Evolutionary conservation across 2,113 vertebrate genomes (phyloP).

Genomic region (Corvus hawaiiensis): DNA sequence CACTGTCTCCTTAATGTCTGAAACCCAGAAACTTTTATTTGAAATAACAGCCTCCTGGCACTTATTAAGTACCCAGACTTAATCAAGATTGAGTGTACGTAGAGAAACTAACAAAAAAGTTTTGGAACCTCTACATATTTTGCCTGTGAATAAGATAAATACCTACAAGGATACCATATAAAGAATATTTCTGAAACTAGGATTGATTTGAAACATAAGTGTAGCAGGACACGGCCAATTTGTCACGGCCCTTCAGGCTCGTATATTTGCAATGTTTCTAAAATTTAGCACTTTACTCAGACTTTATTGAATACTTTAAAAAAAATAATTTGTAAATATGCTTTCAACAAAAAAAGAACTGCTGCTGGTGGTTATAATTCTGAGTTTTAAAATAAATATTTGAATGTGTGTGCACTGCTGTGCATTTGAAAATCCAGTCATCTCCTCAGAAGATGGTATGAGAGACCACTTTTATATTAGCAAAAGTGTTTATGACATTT

Average conservation of each 20-base stretch:
- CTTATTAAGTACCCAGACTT: background rate
- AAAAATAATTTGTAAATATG: background rate
- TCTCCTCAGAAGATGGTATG: background rate
- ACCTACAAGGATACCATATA: background rate
- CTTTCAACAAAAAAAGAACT: background rate
- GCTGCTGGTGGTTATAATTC: background rate
- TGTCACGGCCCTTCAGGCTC: background rate
- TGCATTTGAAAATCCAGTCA: background rate
- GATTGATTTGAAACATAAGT: background rate
- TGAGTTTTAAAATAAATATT: background rate
- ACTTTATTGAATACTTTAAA: background rate
- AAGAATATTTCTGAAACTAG: background rate
- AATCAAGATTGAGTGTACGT: background rate
- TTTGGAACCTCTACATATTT: background rate
- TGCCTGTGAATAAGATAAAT: background rate
- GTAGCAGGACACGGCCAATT: background rate
- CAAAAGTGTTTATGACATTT: background rate
- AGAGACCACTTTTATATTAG: background rate
- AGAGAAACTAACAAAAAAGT: background rate
- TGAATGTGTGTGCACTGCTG: background rate
- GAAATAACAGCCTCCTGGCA: background rate
- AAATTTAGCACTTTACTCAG: background rate
- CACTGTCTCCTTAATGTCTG: background rate
- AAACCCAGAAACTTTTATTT: background rate
- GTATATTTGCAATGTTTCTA: background rate